A percentile compares a stretch with the other conserved stretches of the same genome.
Conservation (phyloP, 2,888 invertebrate genomes). For the Octonoba sinensis region DNA sequence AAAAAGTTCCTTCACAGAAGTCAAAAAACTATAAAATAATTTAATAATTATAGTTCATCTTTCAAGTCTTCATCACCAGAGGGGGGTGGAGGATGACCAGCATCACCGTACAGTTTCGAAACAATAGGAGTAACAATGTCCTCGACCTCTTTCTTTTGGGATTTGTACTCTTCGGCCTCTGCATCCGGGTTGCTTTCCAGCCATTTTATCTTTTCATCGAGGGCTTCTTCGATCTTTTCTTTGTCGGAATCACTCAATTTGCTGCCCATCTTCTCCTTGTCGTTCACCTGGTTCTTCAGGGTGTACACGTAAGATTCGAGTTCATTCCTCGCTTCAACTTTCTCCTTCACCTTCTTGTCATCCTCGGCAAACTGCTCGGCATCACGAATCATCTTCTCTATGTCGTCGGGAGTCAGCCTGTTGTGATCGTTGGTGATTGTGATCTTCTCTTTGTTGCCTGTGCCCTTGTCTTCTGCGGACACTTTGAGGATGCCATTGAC, state of each 20-base stretch:
- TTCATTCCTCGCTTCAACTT: constrained; percentile 96
- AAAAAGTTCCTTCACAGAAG: constrained; percentile 35
- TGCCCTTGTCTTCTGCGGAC: constrained; percentile 98
- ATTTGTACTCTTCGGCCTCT: constrained; percentile 91
- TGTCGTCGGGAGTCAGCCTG: constrained; percentile 95
- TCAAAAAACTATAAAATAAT: constrained; percentile 5
- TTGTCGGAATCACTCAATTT: constrained; percentile 92
- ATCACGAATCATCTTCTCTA: constrained; percentile 98
- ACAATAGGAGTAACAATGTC: constrained; percentile 97
- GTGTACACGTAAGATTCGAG: constrained; percentile 97
- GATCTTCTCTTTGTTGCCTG: constrained; percentile 98
- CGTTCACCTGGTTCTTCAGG: constrained; percentile 94
- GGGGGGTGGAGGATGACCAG: constrained; percentile 79
- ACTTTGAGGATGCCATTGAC: constrained; percentile 89
- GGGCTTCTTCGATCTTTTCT: constrained; percentile 91
- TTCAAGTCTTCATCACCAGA: constrained; percentile 83
- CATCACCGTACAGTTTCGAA: constrained; percentile 92
- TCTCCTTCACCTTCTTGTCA: constrained; percentile 95
- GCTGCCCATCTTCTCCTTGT: constrained; percentile 96
- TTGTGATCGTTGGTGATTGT: constrained; percentile 99
- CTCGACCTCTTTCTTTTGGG: constrained; percentile 93
- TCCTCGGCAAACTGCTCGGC: constrained; percentile 99
- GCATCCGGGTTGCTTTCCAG: constrained; percentile 94
- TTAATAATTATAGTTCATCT: constrained; percentile 73
- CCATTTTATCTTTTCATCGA: constrained; percentile 98